phyloP scores from a whole-genome alignment of 2,797 vertebrate species.

The Pitangus sulphuratus region DNA sequence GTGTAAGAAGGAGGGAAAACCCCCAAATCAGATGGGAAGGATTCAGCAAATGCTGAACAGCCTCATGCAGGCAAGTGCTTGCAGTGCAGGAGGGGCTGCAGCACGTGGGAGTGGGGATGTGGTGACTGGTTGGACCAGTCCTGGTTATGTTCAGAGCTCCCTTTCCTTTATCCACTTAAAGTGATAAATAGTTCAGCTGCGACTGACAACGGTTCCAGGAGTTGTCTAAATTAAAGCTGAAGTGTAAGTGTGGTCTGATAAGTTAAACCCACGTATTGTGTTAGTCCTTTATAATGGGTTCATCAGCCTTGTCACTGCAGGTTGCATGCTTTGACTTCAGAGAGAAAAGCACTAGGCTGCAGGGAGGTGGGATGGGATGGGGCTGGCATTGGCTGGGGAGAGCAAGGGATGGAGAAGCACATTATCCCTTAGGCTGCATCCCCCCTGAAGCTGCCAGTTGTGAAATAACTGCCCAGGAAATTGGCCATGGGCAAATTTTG shows the following conservation, averaged over 20 bases:
- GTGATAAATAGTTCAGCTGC: not conserved
- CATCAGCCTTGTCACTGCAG: not conserved
- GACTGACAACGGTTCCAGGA: not conserved
- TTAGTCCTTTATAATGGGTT: not conserved
- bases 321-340: not conserved
- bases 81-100: not conserved
- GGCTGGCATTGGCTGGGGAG: not conserved
- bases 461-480: not conserved
- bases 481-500: not conserved
- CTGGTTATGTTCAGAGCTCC: not conserved
- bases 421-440: not conserved
- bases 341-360: not conserved
- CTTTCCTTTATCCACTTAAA: not conserved
- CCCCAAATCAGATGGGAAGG: not conserved
- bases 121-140: not conserved
- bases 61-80: rapidly evolving
- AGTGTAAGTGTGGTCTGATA: not conserved
- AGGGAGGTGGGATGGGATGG: not conserved
- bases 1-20: not conserved
- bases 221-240: not conserved
- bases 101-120: rapidly evolving
- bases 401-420: not conserved
- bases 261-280: not conserved
- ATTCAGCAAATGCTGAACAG: not conserved
- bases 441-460: not conserved